Percentiles rank a stretch among this genome's conserved stretches.
Conservation (phyloP, 2,888 invertebrate species). For the Diabrotica balteata region DNA sequence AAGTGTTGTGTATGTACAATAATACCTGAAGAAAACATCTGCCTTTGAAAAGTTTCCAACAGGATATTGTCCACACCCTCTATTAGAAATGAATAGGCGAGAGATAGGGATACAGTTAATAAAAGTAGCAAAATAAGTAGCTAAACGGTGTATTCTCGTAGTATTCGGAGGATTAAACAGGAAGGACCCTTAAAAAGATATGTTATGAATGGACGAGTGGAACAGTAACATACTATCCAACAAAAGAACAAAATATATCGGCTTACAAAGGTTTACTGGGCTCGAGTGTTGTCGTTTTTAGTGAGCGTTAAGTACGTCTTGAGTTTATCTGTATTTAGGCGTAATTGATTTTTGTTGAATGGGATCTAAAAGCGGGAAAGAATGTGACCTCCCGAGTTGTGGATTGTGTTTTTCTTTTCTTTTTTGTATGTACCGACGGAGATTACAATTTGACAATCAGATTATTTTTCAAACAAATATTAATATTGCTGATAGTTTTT, state of each 20-base stretch:
- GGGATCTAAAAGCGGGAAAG: neutral
- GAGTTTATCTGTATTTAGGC: constrained; percentile 29
- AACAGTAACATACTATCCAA: constrained; percentile 42
- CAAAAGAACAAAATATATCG: constrained; percentile 42
- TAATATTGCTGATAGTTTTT: too few relatives aligned
- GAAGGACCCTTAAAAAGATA: constrained; percentile 38
- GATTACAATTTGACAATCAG: too few relatives aligned
- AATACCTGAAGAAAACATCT: constrained; percentile 31
- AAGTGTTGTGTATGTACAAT: constrained; percentile 15
- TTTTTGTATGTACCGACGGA: too few relatives aligned
- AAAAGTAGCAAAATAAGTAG: constrained; percentile 42
- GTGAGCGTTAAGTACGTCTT: constrained; percentile 30
- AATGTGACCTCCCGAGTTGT: constrained; percentile 5
- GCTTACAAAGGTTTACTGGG: constrained; percentile 39
- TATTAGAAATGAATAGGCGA: constrained; percentile 33
- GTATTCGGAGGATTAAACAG: constrained; percentile 48
- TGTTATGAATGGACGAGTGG: constrained; percentile 37
- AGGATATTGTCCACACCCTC: constrained; percentile 37
- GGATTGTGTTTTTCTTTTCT: neutral
- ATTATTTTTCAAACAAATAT: too few relatives aligned
- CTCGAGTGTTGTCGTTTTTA: constrained; percentile 34
- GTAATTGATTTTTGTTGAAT: constrained; percentile 33
- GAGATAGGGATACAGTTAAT: constrained; percentile 41
- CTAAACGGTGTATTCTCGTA: constrained; percentile 47
- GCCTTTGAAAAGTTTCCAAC: constrained; percentile 21